Conservation (phyloP, 2,113 vertebrate genomes). For the Gobius niger region DNA sequence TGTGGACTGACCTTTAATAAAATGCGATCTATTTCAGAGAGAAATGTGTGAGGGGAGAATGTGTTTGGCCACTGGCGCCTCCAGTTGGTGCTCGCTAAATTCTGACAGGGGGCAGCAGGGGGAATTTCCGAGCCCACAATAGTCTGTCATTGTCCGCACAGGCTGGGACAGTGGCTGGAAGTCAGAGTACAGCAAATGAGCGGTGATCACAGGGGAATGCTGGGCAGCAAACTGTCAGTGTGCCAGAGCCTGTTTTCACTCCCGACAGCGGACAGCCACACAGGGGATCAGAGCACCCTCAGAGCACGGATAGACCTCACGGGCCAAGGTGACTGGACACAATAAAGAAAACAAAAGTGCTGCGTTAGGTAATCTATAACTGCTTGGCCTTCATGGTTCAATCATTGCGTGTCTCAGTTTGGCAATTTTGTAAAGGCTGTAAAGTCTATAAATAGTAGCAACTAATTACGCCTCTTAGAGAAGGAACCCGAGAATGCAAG, state of each 20-base stretch:
- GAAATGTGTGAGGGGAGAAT: too few relatives aligned
- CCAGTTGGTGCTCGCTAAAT: constrained; percentile 11
- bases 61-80: not conserved
- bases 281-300: constrained; percentile 38
- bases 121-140: constrained; percentile 62
- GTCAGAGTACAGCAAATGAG: constrained; percentile 65
- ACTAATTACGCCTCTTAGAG: not conserved
- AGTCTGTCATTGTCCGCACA: constrained; percentile 54
- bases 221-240: constrained; percentile 57
- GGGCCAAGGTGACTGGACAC: constrained; percentile 38
- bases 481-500: not conserved
- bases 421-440: not conserved
- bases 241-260: constrained; percentile 46
- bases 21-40: too few relatives aligned
- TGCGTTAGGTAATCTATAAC: constrained; percentile 16
- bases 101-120: constrained; percentile 53
- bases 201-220: constrained; percentile 56
- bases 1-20: too few relatives aligned
- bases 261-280: constrained; percentile 47
- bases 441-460: constrained; percentile 2
- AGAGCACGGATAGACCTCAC: constrained; percentile 28
- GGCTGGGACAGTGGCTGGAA: constrained; percentile 42
- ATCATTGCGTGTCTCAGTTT: not conserved
- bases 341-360: constrained; percentile 9
- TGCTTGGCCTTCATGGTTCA: not conserved